Evolutionary conservation across 2,888 invertebrate species (phyloP).

Genomic region (Erebia palarica): DNA sequence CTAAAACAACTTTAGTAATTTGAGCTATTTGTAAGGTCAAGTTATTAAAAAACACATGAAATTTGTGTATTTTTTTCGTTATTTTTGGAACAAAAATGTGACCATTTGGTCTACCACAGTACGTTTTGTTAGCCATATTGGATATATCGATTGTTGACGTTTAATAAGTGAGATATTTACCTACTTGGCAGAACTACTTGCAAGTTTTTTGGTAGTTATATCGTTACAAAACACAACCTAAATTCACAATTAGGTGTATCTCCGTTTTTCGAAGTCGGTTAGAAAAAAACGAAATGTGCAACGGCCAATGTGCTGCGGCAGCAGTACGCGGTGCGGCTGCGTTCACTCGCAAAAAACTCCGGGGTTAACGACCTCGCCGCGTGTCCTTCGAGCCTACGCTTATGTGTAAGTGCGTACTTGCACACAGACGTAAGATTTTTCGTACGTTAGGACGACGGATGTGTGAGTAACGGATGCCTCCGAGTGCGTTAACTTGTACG

Average conservation of each 20-base stretch:
- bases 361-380: conserved; percentile 75
- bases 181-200: too few relatives aligned
- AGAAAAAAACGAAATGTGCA: conserved; percentile 41
- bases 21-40: too few relatives aligned
- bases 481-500: conserved; percentile 64
- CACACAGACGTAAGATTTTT: conserved; percentile 50
- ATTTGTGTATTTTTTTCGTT: too few relatives aligned
- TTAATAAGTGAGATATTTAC: too few relatives aligned
- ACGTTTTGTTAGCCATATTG: too few relatives aligned
- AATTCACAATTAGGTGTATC: conserved; percentile 35
- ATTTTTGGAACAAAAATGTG: too few relatives aligned
- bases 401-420: conserved; percentile 67
- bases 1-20: too few relatives aligned
- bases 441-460: conserved; percentile 57
- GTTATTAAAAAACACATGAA: too few relatives aligned
- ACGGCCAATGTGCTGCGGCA: conserved; percentile 73
- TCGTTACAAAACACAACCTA: too few relatives aligned
- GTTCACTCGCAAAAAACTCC: conserved; percentile 75
- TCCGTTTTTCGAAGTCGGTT: conserved; percentile 30
- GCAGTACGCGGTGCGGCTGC: conserved; percentile 70
- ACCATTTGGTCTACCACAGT: too few relatives aligned
- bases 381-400: conserved; percentile 71
- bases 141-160: too few relatives aligned
- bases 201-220: too few relatives aligned
- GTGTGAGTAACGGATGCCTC: conserved; percentile 56